These are phyloP conservation scores for Metridium senile DNA, from an alignment of 92 coral and sea anemone species.

Conservation along the genomic window DNA sequence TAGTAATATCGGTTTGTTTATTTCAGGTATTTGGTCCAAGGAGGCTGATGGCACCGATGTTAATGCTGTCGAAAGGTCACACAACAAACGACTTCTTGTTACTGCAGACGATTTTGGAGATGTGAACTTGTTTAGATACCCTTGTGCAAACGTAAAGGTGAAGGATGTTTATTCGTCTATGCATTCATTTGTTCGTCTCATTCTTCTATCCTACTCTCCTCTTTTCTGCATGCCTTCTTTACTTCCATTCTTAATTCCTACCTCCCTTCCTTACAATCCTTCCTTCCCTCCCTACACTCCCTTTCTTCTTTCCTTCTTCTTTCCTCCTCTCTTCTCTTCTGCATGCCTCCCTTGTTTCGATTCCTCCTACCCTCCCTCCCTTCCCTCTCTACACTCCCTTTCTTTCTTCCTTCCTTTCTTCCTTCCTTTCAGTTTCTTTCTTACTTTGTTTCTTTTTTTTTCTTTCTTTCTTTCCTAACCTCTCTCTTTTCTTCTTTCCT, in stretches of 20 bases:
- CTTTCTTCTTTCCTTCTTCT: background rate
- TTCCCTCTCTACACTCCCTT: background rate
- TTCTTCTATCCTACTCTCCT: no score
- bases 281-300: background rate
- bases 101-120: conserved; percentile 87
- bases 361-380: background rate
- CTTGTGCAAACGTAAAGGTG: conserved; percentile 74
- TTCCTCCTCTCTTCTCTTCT: background rate
- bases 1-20: background rate
- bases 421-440: background rate
- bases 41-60: conserved; percentile 82
- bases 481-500: background rate
- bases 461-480: background rate
- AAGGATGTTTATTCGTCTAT: background rate
- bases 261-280: background rate
- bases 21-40: conserved; percentile 79
- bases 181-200: no score
- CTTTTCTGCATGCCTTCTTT: no score
- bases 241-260: background rate
- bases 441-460: background rate
- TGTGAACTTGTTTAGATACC: conserved; percentile 68
- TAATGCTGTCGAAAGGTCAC: conserved; percentile 69
- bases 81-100: conserved; percentile 50
- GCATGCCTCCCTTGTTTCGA: background rate
- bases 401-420: background rate